Evolutionary conservation across 2,888 invertebrate species (phyloP), one percentile per base, ranked within the genome.

Genomic region (Acronicta alni): DNA sequence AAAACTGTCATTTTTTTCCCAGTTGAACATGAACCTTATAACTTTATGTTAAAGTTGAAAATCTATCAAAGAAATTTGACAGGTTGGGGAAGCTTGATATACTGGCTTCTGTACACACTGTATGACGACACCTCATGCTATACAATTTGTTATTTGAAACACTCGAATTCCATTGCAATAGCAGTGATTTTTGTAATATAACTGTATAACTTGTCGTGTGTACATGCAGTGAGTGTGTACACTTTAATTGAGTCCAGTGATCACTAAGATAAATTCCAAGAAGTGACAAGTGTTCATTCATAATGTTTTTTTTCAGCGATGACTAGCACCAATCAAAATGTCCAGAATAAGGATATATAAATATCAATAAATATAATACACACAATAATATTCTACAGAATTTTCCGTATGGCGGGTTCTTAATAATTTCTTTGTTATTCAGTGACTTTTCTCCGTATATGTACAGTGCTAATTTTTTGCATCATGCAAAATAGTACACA

Each of bases 401-500:
- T 64, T 64, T 69, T 85, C 87, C 89, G 90, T 91, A 89, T 89
- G 91, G 89, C 85, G 84, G 88, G 76, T 35, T 69, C 6, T 12
- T 49, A 49, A 63, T 60, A 16, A 23, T 69, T 52, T 53, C 10
- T 15, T 43, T 57, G 7, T 35, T n/a, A 51, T 30, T 52, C 37
- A 18, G 53, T 68, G 52, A 57, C 49, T 69, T 48, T 61, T 42
- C 43, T 56, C 61, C 57, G 53, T 32, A 44, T 39, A 69, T 67
- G 57, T 73, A 80, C 63, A 81, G 83, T 88, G 82, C 82, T 81
- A 79, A 80, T 76, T 80, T 92, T 93, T 93, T 94, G 96, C 96
- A 95, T 96, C 97, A 97, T 97, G 97, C 97, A 97, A 97, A 97
- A 97, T 97, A 96, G 96, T 95, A 95, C 95, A 96, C 95, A 95